These are phyloP conservation scores for Alviniconcha marisindica DNA, from an alignment of 1,140 invertebrate species.

Conservation along the genomic window DNA sequence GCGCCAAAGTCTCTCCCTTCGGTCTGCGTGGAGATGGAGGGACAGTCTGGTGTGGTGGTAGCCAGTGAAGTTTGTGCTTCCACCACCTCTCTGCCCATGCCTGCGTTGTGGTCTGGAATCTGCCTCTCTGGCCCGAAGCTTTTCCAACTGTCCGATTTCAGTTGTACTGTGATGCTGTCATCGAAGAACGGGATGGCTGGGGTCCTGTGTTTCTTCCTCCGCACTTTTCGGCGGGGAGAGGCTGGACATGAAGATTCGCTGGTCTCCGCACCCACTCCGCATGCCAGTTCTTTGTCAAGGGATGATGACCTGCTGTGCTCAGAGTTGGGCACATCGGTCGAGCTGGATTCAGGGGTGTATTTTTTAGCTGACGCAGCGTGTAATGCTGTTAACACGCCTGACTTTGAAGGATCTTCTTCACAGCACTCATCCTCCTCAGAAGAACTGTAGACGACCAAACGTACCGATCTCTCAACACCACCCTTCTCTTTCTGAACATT, in stretches of 20 bases:
- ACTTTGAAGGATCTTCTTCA: not conserved
- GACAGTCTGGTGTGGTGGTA: no score
- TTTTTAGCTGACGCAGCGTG: not conserved
- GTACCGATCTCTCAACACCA: no score
- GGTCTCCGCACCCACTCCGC: not conserved
- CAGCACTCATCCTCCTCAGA: not conserved
- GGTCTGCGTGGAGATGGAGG: not conserved
- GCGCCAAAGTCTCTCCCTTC: conserved; percentile 15
- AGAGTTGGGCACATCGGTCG: not conserved
- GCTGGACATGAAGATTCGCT: not conserved
- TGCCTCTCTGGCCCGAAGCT: conserved; percentile 30
- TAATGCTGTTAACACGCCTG: no score
- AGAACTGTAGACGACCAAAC: conserved; percentile 21
- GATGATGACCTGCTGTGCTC: conserved; percentile 1
- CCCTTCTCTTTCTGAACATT: no score
- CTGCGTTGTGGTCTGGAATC: not conserved
- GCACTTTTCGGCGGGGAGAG: conserved; percentile 17
- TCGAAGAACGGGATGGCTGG: conserved; percentile 21
- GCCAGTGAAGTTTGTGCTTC: not conserved
- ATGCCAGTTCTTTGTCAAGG: not conserved
- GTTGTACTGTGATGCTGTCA: conserved; percentile 27
- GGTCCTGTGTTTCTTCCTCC: conserved; percentile 32
- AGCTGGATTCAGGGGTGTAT: not conserved
- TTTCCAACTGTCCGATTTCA: conserved; percentile 38
- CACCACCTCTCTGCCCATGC: not conserved